A percentile compares a stretch with the other conserved stretches of the same genome.
These are phyloP conservation scores for Blastomussa wellsi DNA, from an alignment of 92 coral and sea anemone genomes.

Conservation along the genomic window DNA sequence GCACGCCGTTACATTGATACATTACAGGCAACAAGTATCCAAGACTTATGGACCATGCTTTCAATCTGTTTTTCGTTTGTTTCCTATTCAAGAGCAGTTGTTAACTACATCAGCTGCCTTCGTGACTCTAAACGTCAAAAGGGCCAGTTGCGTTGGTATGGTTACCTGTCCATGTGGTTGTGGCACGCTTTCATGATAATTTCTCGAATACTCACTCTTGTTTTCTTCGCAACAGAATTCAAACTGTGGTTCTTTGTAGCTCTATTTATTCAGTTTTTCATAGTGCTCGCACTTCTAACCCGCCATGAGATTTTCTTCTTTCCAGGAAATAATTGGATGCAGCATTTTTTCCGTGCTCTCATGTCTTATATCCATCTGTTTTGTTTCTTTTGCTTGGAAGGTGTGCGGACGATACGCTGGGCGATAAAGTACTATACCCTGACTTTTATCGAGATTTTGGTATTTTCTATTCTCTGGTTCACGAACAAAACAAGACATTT, in stretches of 20 bases:
- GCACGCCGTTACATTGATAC: conserved; percentile 45
- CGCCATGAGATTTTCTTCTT: conserved; percentile 74
- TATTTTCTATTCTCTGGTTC: conserved; percentile 75
- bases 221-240: conserved; percentile 82
- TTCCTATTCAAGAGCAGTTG: conserved; percentile 83
- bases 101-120: conserved; percentile 69
- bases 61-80: conserved; percentile 77
- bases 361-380: conserved; percentile 78
- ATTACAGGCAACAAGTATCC: conserved; percentile 50
- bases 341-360: conserved; percentile 66
- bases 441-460: conserved; percentile 60
- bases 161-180: conserved; percentile 78
- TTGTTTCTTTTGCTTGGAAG: conserved; percentile 78
- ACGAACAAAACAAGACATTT: conserved; percentile 57
- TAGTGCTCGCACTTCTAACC: conserved; percentile 48
- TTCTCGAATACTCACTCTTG: conserved; percentile 76
- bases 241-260: conserved; percentile 73
- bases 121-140: conserved; percentile 80
- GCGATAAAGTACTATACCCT: conserved; percentile 64
- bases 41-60: conserved; percentile 77
- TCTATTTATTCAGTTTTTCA: conserved; percentile 48
- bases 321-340: conserved; percentile 61
- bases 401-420: conserved; percentile 66
- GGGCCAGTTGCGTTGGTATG: conserved; percentile 83
- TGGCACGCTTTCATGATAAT: conserved; percentile 83